Conservation (phyloP, 2,888 invertebrate species). For the Eumacrocentrus americanus region DNA sequence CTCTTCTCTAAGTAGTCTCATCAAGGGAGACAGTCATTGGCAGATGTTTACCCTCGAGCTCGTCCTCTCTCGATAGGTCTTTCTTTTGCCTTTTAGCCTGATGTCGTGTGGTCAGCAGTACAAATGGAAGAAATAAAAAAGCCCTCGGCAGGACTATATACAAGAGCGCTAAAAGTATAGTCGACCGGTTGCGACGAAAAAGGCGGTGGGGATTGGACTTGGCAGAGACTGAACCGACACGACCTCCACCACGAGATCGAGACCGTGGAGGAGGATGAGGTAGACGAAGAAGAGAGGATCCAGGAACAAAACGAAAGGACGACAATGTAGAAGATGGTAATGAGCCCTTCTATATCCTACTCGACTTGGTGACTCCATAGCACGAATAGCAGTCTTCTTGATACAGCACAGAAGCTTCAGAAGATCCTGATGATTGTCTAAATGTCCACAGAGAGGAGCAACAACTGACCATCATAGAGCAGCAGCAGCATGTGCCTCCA, state of each 20-base stretch:
- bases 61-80: not conserved
- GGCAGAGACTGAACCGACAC: conserved; percentile 7
- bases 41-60: conserved; percentile 9
- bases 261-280: conserved; percentile 8
- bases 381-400: not conserved
- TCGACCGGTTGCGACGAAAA: conserved; percentile 40
- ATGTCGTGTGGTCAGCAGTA: conserved; percentile 11
- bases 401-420: not conserved
- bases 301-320: conserved; percentile 36
- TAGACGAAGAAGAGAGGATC: conserved; percentile 18
- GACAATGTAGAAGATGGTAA: conserved; percentile 43
- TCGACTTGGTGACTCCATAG: not conserved
- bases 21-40: conserved; percentile 17
- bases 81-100: conserved; percentile 32
- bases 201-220: conserved; percentile 11
- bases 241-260: conserved; percentile 5
- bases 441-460: not conserved
- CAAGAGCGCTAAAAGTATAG: conserved; percentile 44
- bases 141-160: conserved; percentile 7
- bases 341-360: conserved; percentile 32
- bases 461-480: too few relatives aligned
- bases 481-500: conserved; percentile 37
- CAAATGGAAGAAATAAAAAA: conserved; percentile 18
- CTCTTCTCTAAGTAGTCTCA: conserved; percentile 10
- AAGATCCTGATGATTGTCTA: not conserved